phyloP scores from a whole-genome alignment of 2,888 invertebrate species.

The Sphinx pinastri region DNA sequence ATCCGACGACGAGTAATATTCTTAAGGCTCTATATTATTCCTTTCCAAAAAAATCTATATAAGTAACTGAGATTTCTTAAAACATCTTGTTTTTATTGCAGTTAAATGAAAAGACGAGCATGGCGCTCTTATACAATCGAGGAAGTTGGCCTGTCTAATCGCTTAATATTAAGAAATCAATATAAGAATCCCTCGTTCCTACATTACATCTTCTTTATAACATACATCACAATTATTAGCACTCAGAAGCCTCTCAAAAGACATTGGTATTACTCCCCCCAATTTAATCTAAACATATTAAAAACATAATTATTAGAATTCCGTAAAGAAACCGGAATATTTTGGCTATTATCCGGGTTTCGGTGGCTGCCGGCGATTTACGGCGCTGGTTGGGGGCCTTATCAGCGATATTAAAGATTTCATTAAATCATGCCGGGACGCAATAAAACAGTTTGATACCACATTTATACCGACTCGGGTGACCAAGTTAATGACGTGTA shows the following conservation, averaged over 20 bases:
- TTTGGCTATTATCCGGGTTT: slow-evolving; percentile 14
- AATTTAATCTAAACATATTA: slow-evolving; percentile 27
- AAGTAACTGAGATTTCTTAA: no score
- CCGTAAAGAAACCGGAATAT: slow-evolving; percentile 33
- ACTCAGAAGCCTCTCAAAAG: background rate
- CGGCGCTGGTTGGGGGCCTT: slow-evolving; percentile 64
- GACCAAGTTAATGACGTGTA: slow-evolving; percentile 77
- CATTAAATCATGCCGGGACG: slow-evolving; percentile 79
- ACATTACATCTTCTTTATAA: no score
- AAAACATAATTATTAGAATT: slow-evolving; percentile 41
- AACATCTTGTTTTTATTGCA: no score
- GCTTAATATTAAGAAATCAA: no score
- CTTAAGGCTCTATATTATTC: no score
- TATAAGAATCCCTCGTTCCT: no score
- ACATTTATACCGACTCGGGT: slow-evolving; percentile 73
- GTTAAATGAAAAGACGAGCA: no score
- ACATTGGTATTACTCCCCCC: background rate
- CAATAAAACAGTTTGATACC: slow-evolving; percentile 83
- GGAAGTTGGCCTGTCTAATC: no score
- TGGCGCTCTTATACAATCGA: no score
- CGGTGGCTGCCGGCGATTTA: slow-evolving; percentile 68
- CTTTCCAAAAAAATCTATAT: no score
- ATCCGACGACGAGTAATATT: no score
- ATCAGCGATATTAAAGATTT: slow-evolving; percentile 82
- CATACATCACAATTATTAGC: no score